A percentile compares a stretch with the other conserved stretches of the same genome.
Evolutionary conservation across 2,113 vertebrate species (phyloP).

Genomic region (Falco punctatus): DNA sequence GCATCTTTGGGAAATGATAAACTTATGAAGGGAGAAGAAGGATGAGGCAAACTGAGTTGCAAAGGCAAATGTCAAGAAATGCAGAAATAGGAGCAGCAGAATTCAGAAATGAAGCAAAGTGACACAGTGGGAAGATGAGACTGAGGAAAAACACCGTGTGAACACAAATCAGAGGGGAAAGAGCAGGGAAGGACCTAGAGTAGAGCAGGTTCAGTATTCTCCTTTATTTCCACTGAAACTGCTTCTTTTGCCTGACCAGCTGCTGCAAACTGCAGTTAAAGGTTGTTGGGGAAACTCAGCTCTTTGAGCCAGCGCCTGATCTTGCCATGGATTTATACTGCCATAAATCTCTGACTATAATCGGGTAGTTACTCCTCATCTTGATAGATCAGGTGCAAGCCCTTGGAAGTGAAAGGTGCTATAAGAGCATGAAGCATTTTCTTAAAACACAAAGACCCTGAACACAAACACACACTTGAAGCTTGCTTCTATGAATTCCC

Average conservation of each 20-base stretch:
- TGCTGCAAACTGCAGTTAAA: background rate
- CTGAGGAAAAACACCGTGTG: background rate
- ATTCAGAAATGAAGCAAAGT: background rate
- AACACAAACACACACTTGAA: background rate
- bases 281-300: background rate
- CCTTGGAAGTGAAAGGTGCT: background rate
- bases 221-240: background rate
- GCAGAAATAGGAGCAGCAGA: background rate
- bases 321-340: background rate
- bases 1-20: background rate
- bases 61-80: background rate
- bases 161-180: background rate
- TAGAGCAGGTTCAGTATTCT: background rate
- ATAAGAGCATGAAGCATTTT: background rate
- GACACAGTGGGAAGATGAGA: background rate
- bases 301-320: background rate
- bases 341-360: background rate
- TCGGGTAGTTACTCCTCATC: background rate
- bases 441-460: background rate
- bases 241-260: background rate
- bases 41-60: background rate
- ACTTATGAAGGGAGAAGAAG: background rate
- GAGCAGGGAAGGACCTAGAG: background rate
- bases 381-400: conserved; percentile 8
- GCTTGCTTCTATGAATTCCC: background rate